Base-by-base conservation (phyloP, 1,140 invertebrate genomes). In the Drosophila suzukii region DNA sequence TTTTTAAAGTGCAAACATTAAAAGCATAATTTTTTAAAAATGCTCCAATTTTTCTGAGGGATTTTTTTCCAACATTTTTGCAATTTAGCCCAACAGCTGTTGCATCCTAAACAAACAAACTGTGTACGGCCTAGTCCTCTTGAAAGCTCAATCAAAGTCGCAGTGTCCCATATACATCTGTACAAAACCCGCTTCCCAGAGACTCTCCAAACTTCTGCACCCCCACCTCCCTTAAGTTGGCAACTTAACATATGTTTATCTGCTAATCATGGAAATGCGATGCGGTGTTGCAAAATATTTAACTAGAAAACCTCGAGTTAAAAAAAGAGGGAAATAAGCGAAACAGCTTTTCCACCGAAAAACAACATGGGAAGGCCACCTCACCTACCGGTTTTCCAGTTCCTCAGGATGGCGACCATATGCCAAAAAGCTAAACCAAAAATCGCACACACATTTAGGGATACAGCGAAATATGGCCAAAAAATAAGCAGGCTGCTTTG, bases 241-340 rank as follows among this genome's bases (percentile, higher is more conserved):
- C 63, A 68, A 56, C 27, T 71, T 57, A 41, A 39, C 73, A 77
- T 77, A 77, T 77, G 75, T 77, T 77, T 77, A 77, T 77, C 75
- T 77, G 75, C 73, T 70, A 77, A 76, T 77, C 63, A 57, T 70
- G 73, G 63, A 61, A 76, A 76, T 68, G 57, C 53, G 63, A 76
- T 67, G 62, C 62, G 55, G 43, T 60, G 61, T 55, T 66, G 55
- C 60, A 75, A 67, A 75, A 66, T 60, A 76, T 75, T 60, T 77
- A 76, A 60, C 74, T 57, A 57, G 54, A 68, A 67, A 67, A 54
- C 39, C 50, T 30, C 43, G 49, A 51, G 44, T 30, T 39, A 49
- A 50, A 68, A 49, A 55, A 68, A 38, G 34, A 41, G 36, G 12
- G 13, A 58, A 75, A 75, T 38, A 46, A 34, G n/a, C 50, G 54